Evolutionary conservation across 2,888 invertebrate genomes (phyloP).

Genomic region (Stenodera caucasica): DNA sequence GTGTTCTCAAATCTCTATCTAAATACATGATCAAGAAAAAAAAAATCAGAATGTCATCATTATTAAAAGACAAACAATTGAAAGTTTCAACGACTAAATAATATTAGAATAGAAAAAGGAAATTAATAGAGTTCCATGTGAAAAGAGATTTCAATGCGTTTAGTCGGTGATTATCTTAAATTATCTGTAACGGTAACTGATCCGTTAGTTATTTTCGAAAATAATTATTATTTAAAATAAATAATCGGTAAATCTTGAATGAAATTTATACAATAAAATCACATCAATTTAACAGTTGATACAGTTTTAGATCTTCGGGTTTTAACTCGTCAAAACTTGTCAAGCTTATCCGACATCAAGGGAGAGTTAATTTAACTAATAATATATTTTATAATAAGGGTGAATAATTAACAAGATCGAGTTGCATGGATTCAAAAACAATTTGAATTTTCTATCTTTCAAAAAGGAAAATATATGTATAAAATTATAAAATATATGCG

Average conservation of each 20-base stretch:
- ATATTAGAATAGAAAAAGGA: slow-evolving; percentile 21
- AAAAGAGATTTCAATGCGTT: slow-evolving; percentile 24
- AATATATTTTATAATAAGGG: slow-evolving; percentile 16
- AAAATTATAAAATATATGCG: too few species aligned
- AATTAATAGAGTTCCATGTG: slow-evolving; percentile 26
- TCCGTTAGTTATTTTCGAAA: slow-evolving; percentile 5
- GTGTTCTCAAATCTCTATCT: neutral
- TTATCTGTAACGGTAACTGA: slow-evolving; percentile 27
- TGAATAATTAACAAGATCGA: slow-evolving; percentile 19
- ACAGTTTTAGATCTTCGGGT: too few species aligned
- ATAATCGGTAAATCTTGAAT: neutral
- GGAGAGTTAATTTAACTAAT: slow-evolving; percentile 26
- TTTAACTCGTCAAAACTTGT: neutral
- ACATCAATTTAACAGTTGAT: too few species aligned
- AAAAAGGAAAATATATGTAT: too few species aligned
- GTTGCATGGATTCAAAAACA: slow-evolving; percentile 17
- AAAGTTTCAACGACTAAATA: slow-evolving; percentile 19
- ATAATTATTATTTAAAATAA: neutral
- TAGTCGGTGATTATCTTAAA: slow-evolving; percentile 26
- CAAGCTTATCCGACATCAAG: neutral
- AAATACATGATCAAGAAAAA: neutral
- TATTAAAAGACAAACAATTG: neutral
- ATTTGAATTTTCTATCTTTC: neutral
- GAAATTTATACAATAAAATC: neutral
- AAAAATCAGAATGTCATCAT: neutral